These are phyloP conservation scores for Pogona vitticeps DNA, from an alignment of 2,113 vertebrate species.

Conservation along the genomic window DNA sequence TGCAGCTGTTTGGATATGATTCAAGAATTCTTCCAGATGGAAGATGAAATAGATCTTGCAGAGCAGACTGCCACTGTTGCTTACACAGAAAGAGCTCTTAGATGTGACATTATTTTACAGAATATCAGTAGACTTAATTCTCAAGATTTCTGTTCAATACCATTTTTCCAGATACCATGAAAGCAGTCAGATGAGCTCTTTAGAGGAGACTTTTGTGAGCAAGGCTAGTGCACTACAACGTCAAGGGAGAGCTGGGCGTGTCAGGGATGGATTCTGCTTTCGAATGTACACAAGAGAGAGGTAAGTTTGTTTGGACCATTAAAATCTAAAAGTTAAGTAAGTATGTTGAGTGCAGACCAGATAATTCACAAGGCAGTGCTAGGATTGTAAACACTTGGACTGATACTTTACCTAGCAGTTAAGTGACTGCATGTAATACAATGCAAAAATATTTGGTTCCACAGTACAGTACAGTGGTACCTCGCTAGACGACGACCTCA, in stretches of 20 bases:
- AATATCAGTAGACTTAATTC: background rate
- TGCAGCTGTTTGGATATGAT: conserved; percentile 93
- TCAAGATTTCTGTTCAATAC: conserved; percentile 5
- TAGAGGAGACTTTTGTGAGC: conserved; percentile 96
- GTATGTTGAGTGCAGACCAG: accelerated
- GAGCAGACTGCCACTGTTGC: conserved; percentile 30
- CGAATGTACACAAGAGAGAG: conserved; percentile 88
- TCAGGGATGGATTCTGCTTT: conserved; percentile 93
- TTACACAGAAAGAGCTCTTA: background rate
- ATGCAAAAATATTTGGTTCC: background rate
- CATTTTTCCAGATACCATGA: conserved; percentile 87
- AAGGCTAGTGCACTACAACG: conserved; percentile 97
- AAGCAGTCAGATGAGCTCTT: conserved; percentile 97
- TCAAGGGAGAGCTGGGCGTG: conserved; percentile 94
- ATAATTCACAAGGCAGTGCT: background rate
- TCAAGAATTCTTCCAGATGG: conserved; percentile 92
- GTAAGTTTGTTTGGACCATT: conserved; percentile 53
- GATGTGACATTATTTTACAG: background rate
- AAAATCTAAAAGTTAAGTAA: background rate
- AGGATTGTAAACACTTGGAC: background rate
- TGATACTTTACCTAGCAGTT: background rate
- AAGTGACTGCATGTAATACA: background rate
- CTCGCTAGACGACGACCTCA: too few relatives aligned
- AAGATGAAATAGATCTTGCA: conserved; percentile 92
- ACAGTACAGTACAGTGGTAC: too few relatives aligned